phyloP scores from a whole-genome alignment of 2,888 invertebrate genomes.

The Argyra leucocephala region DNA sequence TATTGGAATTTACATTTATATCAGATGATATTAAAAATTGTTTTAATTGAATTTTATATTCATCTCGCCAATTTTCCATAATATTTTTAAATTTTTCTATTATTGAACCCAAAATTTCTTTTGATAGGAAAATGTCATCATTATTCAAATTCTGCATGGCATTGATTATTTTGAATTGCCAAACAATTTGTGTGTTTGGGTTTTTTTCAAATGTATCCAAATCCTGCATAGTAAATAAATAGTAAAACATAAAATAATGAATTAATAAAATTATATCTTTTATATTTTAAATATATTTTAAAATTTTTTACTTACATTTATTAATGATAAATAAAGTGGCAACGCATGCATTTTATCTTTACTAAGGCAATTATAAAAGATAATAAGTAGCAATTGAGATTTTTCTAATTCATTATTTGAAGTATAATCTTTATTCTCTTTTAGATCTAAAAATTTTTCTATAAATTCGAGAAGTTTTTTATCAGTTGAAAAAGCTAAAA shows the following conservation, averaged over 20 bases:
- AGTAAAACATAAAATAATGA: constrained; percentile 17
- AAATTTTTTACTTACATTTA: constrained; percentile 52
- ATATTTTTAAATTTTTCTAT: constrained; percentile 33
- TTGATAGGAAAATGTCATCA: constrained; percentile 34
- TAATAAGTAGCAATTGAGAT: constrained; percentile 53
- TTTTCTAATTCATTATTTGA: constrained; percentile 45
- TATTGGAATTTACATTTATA: background rate
- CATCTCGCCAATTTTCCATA: constrained; percentile 30
- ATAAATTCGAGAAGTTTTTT: constrained; percentile 60
- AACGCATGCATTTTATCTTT: constrained; percentile 68
- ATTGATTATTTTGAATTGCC: constrained; percentile 65
- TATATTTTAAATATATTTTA: background rate
- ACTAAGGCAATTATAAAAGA: constrained; percentile 71
- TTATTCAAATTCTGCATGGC: constrained; percentile 42
- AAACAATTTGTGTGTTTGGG: constrained; percentile 52
- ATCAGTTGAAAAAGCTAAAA: constrained; percentile 68
- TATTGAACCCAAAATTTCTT: constrained; percentile 37
- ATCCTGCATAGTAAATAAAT: constrained; percentile 48
- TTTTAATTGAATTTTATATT: constrained; percentile 30
- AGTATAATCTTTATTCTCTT: constrained; percentile 31
- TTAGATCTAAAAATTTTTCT: constrained; percentile 51
- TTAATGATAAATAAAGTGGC: constrained; percentile 59
- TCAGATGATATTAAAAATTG: constrained; percentile 31
- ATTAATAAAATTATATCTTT: background rate
- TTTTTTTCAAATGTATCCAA: constrained; percentile 47